A percentile compares a stretch with the other conserved stretches of the same genome.
phyloP scores from a whole-genome alignment of 2,113 vertebrate species.

The Romanogobio albipinnatus region DNA sequence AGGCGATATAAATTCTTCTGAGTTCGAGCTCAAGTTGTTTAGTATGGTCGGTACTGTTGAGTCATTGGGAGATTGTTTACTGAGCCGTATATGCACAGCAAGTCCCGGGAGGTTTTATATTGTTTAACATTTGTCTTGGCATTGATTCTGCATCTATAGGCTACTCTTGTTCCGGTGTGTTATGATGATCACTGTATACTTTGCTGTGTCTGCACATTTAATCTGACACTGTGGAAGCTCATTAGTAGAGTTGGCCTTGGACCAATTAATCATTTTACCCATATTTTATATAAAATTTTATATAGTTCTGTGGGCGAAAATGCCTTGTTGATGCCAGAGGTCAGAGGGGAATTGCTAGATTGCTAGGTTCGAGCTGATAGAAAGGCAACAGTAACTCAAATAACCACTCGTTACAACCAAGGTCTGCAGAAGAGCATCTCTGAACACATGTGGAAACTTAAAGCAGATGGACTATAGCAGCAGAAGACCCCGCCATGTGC shows the following conservation, averaged over 20 bases:
- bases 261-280: background rate
- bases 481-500: no score
- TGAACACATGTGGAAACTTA: no score
- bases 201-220: slow-evolving; percentile 16
- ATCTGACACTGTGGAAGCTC: background rate
- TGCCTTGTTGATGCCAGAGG: no score
- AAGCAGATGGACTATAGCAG: no score
- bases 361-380: no score
- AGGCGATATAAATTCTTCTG: background rate
- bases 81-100: background rate
- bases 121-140: background rate
- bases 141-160: background rate
- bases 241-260: background rate
- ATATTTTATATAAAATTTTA: background rate
- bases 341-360: no score
- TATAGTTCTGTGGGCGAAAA: no score
- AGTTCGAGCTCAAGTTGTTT: background rate
- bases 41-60: background rate
- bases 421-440: no score
- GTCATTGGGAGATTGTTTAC: background rate
- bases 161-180: slow-evolving; percentile 13
- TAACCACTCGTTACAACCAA: no score
- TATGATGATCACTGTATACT: background rate
- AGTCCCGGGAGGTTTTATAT: background rate
- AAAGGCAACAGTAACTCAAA: no score